Evolutionary conservation across 2,888 invertebrate genomes (phyloP), one percentile per base, ranked within the genome.

Genomic region (Serripes groenlandicus): DNA sequence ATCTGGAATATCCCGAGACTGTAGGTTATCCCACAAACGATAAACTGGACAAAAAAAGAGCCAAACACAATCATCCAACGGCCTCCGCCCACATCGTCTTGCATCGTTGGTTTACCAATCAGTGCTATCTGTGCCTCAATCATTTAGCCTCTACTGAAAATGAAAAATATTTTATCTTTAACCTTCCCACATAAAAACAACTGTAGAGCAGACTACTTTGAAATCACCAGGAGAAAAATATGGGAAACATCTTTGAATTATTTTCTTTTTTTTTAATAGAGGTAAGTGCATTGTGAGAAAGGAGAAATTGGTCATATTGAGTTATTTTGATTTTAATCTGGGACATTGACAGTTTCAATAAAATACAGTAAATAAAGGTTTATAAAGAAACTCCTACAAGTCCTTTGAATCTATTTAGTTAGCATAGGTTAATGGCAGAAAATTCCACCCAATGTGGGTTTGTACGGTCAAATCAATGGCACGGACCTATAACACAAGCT

Each of bases 11-110:
- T 90, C 0, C 93, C 93, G 7, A 92, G 83, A 77, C 91, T 92
- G 88, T 93, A 93, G 7, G 92, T 92, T 52, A 92, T 92, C 4
- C 93, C 93, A 79, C 93, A 93, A n/a, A 92, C 81, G 60, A 93
- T 91, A 76, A 92, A 92, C 90, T 92, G 92, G 37, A 90, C 90
- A 75, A 92, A 90, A 83, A 93, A 93, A n/a, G 92, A 91, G 18
- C 91, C 92, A 11, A 91, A 64, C 32, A 92, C 92, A 49, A 92
- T 90, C 74, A 90, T 73, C 92, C 92, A 93, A 30, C 89, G 86
- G 83, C 91, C 85, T 34, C 71, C 77, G 37, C 75, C 80, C 23
- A 87, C 88, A 60, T 87, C 81, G 32, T 84, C 81, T 76, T 82
- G 76, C 83, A 88, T 88, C 58, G 66, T 79, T 75, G 76, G 72